Conservation (phyloP, 2,113 vertebrate genomes). For the Symphodus melops region DNA sequence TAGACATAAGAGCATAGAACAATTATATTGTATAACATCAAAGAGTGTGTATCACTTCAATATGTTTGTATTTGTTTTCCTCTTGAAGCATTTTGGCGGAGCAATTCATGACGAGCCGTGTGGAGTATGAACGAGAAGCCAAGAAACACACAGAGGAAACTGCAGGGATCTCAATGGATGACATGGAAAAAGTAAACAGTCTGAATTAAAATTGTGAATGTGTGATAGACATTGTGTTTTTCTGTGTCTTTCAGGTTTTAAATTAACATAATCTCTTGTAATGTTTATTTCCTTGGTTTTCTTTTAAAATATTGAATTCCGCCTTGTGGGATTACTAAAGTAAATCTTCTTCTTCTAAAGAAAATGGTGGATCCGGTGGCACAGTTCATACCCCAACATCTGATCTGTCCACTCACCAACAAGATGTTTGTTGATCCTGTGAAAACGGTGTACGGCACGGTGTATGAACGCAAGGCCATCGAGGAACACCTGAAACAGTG, state of each 20-base stretch:
- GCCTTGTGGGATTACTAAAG: too few species aligned
- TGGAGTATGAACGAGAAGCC: conserved; percentile 61
- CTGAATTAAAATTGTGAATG: background rate
- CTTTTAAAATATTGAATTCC: too few species aligned
- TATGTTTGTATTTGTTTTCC: background rate
- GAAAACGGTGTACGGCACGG: conserved; percentile 43
- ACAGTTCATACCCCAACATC: conserved; percentile 42
- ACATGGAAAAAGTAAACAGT: conserved; percentile 70
- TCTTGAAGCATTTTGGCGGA: conserved; percentile 72
- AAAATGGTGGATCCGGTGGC: conserved; percentile 44
- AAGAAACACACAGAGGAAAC: conserved; percentile 50
- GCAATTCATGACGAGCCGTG: conserved; percentile 59
- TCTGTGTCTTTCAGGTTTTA: background rate
- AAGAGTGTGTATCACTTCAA: background rate
- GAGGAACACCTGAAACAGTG: conserved; percentile 68
- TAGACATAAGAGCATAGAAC: background rate
- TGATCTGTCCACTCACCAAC: conserved; percentile 68
- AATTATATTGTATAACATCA: background rate
- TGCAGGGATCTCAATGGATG: conserved; percentile 66
- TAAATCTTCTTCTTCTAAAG: conserved; percentile 31
- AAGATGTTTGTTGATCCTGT: conserved; percentile 78
- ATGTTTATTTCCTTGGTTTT: background rate
- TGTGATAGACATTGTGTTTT: background rate
- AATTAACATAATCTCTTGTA: background rate
- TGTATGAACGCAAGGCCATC: conserved; percentile 74